These are phyloP conservation scores for Chionodraco myersi DNA, from an alignment of 2,113 vertebrate species.

Conservation along the genomic window DNA sequence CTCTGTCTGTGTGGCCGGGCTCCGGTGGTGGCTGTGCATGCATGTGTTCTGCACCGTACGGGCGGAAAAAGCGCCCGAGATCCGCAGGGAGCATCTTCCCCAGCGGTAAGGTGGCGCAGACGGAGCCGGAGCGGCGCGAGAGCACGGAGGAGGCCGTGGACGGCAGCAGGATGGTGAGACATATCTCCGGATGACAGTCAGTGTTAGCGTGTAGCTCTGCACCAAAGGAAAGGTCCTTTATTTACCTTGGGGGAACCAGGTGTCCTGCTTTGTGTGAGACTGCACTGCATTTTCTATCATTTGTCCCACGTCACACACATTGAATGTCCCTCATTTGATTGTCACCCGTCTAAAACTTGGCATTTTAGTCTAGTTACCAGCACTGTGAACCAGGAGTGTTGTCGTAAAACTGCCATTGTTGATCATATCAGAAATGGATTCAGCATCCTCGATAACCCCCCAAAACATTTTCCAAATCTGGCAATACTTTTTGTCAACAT, in stretches of 20 bases:
- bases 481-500: too few relatives aligned
- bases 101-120: constrained; percentile 83
- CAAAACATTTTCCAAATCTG: too few relatives aligned
- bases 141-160: constrained; percentile 90
- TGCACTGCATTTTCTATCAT: too few relatives aligned
- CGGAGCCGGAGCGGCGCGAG: constrained; percentile 88
- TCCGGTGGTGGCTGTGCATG: constrained; percentile 87
- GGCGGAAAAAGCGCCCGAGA: constrained; percentile 93
- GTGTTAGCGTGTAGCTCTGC: constrained; percentile 5
- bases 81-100: constrained; percentile 90
- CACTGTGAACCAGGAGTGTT: too few relatives aligned
- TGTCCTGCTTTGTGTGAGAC: too few relatives aligned
- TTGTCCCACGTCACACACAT: too few relatives aligned
- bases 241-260: background rate
- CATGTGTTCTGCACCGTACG: constrained; percentile 97
- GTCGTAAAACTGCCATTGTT: too few relatives aligned
- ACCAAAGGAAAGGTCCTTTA: background rate
- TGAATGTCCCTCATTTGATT: too few relatives aligned
- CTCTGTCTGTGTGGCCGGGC: constrained; percentile 25
- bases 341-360: too few relatives aligned
- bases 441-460: too few relatives aligned
- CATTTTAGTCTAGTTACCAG: too few relatives aligned
- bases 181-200: background rate
- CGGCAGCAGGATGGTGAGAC: constrained; percentile 93
- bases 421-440: too few relatives aligned